Evolutionary conservation across 2,797 vertebrate genomes (phyloP), one percentile per base, ranked within the genome.

Genomic region (Gallinago stenura): DNA sequence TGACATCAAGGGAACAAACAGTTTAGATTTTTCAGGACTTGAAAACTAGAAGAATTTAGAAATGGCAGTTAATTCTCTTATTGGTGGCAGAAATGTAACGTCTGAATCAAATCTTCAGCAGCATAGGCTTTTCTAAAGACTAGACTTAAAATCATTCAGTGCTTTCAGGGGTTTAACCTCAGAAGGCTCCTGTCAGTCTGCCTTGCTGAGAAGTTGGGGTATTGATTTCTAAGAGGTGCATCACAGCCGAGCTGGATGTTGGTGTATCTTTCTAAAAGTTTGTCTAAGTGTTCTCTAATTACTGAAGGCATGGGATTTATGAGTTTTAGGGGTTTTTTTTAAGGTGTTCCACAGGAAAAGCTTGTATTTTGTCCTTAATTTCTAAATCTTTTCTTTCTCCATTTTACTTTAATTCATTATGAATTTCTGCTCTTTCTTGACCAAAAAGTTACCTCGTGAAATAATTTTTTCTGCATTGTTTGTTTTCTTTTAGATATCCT

Each of bases 401-500:
- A 6, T 33, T 81, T 81, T 33, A 39, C 24, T 83, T 83, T 21
- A 51, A 26, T 72, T 60, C 17, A 8, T 21, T 78, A 57, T 10
- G 5, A 41, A 30, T 73, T 64, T 83, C 6, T 48, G 71, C 4
- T 68, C 30, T 57, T 56, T 66, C 30, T 68, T 76, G 30, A 50
- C 33, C 21, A 80, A 87, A 79, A 54, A 46, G 20, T 31, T 15
- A 45, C 15, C 13, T 64, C 1, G 15, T 60, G 15, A 66, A 58
- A 28, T 58, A 51, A 4, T 14, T 62, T 62, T 45, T 31, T 7
- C 12, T 51, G 6, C 22, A 18, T 30, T 79, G 5, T 41, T 69
- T 2, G 5, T 45, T 81, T 83, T 85, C 62, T 71, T 90, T 12
- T 1, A 97, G 97, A 76, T 96, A 62, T 96, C 97, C n/a, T 97